Evolutionary conservation across 2,888 invertebrate species (phyloP).

Genomic region (Stegophylla sp.): DNA sequence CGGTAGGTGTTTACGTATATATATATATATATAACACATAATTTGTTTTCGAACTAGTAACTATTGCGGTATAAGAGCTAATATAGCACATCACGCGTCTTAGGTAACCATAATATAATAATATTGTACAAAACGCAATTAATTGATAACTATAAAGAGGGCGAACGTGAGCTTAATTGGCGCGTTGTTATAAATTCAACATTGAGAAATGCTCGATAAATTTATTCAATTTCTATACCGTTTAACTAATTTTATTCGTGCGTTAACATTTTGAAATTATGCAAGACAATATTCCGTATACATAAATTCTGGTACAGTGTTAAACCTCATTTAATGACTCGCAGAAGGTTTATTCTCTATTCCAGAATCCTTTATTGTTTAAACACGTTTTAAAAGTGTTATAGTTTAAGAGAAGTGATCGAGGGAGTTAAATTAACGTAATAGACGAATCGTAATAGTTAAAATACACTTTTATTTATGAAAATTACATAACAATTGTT

Average conservation of each 20-base stretch:
- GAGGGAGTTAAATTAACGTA: background rate
- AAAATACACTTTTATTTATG: background rate
- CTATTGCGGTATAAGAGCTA: background rate
- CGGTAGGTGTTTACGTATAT: too few relatives aligned
- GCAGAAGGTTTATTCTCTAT: background rate
- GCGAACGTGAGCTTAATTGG: background rate
- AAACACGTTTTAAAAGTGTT: constrained; percentile 19
- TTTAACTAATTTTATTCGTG: constrained; percentile 7
- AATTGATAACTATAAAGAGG: background rate
- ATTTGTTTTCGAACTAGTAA: constrained; percentile 7
- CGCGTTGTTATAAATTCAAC: constrained; percentile 8
- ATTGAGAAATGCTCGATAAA: constrained; percentile 11
- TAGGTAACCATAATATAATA: constrained; percentile 18
- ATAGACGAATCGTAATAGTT: background rate
- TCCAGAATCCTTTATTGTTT: background rate
- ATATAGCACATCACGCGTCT: background rate
- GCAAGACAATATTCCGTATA: background rate
- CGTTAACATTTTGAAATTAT: constrained; percentile 10
- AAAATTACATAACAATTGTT: background rate
- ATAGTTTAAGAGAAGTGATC: background rate
- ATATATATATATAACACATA: background rate
- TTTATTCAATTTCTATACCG: background rate
- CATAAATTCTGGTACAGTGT: background rate
- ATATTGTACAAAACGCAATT: background rate
- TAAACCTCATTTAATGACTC: background rate